Percentiles rank a stretch among this genome's conserved stretches.
Evolutionary conservation across 2,797 vertebrate species (phyloP).

Genomic region (Hephaestus fuliginosus): DNA sequence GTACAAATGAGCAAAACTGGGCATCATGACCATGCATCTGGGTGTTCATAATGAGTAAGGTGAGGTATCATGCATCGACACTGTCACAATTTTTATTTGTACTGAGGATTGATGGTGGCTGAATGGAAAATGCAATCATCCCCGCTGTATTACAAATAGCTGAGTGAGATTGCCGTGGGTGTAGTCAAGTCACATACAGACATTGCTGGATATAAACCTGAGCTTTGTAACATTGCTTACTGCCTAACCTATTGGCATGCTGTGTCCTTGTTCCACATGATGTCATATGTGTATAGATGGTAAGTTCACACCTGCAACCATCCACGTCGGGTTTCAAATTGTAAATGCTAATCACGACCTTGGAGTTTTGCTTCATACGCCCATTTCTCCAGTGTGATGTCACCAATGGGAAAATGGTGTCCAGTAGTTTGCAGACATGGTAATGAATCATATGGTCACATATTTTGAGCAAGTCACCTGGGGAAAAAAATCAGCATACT

Average conservation of each 20-base stretch:
- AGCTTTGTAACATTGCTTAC: neutral
- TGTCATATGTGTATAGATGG: neutral
- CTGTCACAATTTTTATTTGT: neutral
- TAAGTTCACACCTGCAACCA: neutral
- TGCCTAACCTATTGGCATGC: neutral
- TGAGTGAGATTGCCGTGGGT: neutral
- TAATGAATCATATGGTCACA: neutral
- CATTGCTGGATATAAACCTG: neutral
- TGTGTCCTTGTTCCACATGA: neutral
- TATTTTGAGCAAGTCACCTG: neutral
- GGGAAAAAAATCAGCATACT: neutral
- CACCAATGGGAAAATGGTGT: neutral
- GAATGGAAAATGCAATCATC: conserved; percentile 24
- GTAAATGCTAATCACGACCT: neutral
- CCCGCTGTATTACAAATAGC: conserved; percentile 9
- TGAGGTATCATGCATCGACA: neutral
- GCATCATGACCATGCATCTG: neutral
- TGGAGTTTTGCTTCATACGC: neutral
- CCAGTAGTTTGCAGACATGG: neutral
- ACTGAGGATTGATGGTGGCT: conserved; percentile 10
- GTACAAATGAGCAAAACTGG: neutral
- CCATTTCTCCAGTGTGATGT: neutral
- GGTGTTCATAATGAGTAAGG: neutral
- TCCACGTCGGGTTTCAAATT: neutral
- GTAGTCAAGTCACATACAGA: neutral